Evolutionary conservation across 1,140 invertebrate species (phyloP), one percentile per base, ranked within the genome.

Genomic region (Caenorhabditis remanei): DNA sequence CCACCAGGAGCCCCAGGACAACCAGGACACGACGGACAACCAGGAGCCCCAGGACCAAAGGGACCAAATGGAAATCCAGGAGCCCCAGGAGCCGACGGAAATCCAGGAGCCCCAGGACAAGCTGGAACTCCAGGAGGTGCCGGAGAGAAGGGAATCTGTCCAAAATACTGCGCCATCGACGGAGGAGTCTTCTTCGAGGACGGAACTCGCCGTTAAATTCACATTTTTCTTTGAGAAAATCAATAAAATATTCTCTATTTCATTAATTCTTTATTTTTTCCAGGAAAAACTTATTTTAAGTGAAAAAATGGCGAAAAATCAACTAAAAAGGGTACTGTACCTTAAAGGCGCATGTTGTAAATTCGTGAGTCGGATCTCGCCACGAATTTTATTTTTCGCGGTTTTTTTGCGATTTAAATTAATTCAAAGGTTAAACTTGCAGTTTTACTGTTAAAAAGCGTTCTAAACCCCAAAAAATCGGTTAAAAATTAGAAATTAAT

Each of bases 101-200:
- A 87, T 21, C 79, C 86, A 55, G 86, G 86, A 46, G 55, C 55
- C 11, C 86, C 86, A 43, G 86, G 86, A 48, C 82, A 61, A 53
- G 56, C 48, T 16, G 86, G 86, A 87, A 83, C 75, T 83, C 46
- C 79, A 40, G 87, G 87, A 65, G 87, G 87, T 63, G 61, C 58
- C 50, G 89, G 88, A 87, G 90, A 91, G 86, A 91, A 91, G 85
- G 90, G 90, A 58, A 91, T 90, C 85, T 90, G 90, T 86, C 90
- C 90, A 46, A 91, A 91, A 85, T 91, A 91, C 86, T 91, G 90
- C 89, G 90, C 90, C 88, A 89, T 91, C 86, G 90, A 91, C 88
- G 90, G 90, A 63, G 90, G 90, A 85, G 90, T 91, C 88, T 91
- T 91, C 91, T 91, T 91, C 87, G 90, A 92, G 75, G 90, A 91